Percentiles rank a stretch among this genome's conserved stretches.
Evolutionary conservation across 2,797 vertebrate species (phyloP).

Genomic region (Mus caroli): DNA sequence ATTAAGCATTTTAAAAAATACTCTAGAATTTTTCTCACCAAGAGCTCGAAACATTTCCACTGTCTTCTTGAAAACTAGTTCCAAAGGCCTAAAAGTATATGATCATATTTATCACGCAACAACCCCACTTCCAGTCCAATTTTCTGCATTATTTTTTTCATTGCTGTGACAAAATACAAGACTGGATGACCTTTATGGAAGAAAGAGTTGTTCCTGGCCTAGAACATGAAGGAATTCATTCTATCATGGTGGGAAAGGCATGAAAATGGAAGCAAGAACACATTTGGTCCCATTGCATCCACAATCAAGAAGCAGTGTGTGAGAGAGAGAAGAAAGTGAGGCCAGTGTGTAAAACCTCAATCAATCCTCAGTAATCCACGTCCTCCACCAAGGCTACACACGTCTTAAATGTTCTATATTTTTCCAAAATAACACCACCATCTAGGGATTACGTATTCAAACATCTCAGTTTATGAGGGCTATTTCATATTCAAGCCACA

Average conservation of each 20-base stretch:
- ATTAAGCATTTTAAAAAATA: not conserved
- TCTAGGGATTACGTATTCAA: not conserved
- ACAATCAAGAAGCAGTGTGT: not conserved
- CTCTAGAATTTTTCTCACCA: not conserved
- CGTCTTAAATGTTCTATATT: not conserved
- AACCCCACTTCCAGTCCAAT: not conserved
- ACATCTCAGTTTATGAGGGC: not conserved
- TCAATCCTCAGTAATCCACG: not conserved
- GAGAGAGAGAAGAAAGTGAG: not conserved
- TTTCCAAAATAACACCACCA: not conserved
- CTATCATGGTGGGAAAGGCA: not conserved
- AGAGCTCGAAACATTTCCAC: not conserved
- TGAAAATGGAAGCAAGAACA: not conserved
- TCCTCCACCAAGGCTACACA: not conserved
- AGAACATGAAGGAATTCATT: not conserved
- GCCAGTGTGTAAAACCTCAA: not conserved
- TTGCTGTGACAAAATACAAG: not conserved
- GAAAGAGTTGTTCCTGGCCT: not conserved
- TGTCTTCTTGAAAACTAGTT: not conserved
- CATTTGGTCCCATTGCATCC: no score
- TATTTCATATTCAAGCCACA: not conserved
- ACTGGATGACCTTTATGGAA: not conserved
- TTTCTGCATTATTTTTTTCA: not conserved
- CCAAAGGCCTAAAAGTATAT: not conserved
- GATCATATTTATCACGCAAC: not conserved